Percentiles rank a stretch among this genome's conserved stretches.
Conservation (phyloP, 1,140 invertebrate species). For the Drosophila watanabei region DNA sequence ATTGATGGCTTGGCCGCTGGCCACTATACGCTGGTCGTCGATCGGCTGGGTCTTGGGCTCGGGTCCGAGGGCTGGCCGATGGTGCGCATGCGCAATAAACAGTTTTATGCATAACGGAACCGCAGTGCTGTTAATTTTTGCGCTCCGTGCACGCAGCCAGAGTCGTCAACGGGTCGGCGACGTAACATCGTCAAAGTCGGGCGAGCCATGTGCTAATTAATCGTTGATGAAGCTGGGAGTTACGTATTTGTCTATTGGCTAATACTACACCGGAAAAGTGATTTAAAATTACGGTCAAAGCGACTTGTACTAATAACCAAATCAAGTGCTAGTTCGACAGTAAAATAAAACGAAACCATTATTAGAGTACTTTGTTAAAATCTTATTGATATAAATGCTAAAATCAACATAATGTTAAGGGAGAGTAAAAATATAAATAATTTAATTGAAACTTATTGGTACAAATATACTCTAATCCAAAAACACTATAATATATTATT, state of each 20-base stretch:
- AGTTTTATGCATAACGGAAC: conserved; percentile 78
- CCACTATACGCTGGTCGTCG: neutral
- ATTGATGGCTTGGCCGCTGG: conserved; percentile 35
- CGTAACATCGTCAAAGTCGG: conserved; percentile 59
- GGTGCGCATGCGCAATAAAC: conserved; percentile 78
- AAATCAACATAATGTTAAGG: too few species aligned
- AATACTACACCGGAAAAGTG: conserved; percentile 31
- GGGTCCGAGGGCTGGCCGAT: conserved; percentile 14
- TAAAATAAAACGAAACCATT: neutral
- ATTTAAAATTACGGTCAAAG: neutral
- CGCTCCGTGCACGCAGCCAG: conserved; percentile 55
- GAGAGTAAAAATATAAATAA: neutral
- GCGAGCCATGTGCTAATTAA: conserved; percentile 71
- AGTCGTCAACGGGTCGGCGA: conserved; percentile 40
- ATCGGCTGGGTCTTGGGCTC: conserved; percentile 16
- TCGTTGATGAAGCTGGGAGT: conserved; percentile 50
- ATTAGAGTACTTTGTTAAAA: too few species aligned
- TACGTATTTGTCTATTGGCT: conserved; percentile 63
- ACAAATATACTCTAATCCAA: neutral
- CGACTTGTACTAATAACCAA: neutral
- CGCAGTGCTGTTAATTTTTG: conserved; percentile 62
- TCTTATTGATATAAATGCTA: conserved; percentile 1
- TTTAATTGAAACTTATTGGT: neutral
- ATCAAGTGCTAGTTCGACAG: neutral
- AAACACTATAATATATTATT: neutral